These are phyloP conservation scores for Mus caroli DNA, from an alignment of 2,797 vertebrate species.

Conservation along the genomic window DNA sequence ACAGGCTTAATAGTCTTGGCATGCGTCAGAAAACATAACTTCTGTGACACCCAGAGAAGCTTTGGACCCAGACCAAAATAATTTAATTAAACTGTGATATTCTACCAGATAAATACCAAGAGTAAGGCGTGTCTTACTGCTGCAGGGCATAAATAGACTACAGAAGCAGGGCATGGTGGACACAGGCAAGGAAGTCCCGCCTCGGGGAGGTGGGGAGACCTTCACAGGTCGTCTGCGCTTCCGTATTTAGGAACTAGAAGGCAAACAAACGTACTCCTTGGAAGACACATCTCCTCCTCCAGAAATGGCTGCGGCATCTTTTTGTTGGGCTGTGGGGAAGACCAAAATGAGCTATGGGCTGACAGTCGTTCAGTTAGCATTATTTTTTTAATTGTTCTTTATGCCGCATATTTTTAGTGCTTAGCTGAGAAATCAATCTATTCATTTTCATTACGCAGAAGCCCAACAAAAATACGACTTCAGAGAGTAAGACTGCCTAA, in stretches of 20 bases:
- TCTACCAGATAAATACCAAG: slow-evolving; percentile 57
- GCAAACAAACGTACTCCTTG: slow-evolving; percentile 72
- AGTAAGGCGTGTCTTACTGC: background rate
- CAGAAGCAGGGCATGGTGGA: slow-evolving; percentile 12
- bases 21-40: slow-evolving; percentile 51
- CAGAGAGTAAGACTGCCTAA: slow-evolving; percentile 75
- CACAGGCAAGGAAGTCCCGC: slow-evolving; percentile 72
- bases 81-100: slow-evolving; percentile 58
- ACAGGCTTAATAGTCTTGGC: slow-evolving; percentile 53
- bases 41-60: slow-evolving; percentile 27
- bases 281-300: slow-evolving; percentile 76
- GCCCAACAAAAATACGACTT: slow-evolving; percentile 83
- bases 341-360: slow-evolving; percentile 72
- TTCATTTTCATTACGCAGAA: slow-evolving; percentile 85
- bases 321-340: slow-evolving; percentile 71
- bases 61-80: slow-evolving; percentile 52
- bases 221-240: slow-evolving; percentile 73
- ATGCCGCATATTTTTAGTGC: slow-evolving; percentile 67
- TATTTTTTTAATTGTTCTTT: slow-evolving; percentile 68
- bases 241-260: slow-evolving; percentile 76
- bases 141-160: slow-evolving; percentile 2
- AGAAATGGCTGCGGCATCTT: slow-evolving; percentile 77
- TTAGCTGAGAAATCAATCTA: slow-evolving; percentile 85
- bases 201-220: background rate
- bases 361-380: slow-evolving; percentile 76